phyloP scores from a whole-genome alignment of 2,113 vertebrate genomes.

The Peromyscus leucopus region DNA sequence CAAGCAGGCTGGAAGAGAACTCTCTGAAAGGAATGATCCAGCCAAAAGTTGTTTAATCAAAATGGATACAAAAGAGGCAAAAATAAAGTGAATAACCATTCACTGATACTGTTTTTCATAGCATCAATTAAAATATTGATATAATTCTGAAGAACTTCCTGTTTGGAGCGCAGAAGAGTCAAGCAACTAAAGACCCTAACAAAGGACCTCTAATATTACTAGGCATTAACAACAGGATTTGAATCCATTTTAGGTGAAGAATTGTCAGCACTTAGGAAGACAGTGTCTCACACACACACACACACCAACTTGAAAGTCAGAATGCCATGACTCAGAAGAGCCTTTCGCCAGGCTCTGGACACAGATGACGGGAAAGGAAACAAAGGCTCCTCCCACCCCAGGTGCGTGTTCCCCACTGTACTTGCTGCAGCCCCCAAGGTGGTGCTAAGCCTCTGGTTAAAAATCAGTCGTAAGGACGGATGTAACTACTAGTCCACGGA shows the following conservation, averaged over 20 bases:
- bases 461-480: constrained; percentile 71
- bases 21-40: constrained; percentile 69
- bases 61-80: constrained; percentile 65
- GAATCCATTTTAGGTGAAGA: constrained; percentile 49
- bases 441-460: constrained; percentile 77
- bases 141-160: constrained; percentile 44
- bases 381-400: not conserved
- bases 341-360: constrained; percentile 45
- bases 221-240: constrained; percentile 62
- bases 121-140: constrained; percentile 62
- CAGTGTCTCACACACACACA: constrained; percentile 41
- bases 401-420: not conserved
- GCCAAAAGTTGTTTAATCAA: constrained; percentile 61
- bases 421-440: constrained; percentile 65
- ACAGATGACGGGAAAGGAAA: constrained; percentile 49
- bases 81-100: constrained; percentile 59
- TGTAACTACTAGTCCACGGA: constrained; percentile 75
- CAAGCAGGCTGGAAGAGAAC: constrained; percentile 64
- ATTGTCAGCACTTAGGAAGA: constrained; percentile 35
- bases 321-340: constrained; percentile 47
- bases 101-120: constrained; percentile 55
- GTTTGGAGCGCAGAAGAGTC: constrained; percentile 26
- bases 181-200: constrained; percentile 70
- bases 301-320: constrained; percentile 32
- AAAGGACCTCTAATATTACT: constrained; percentile 51